These are phyloP conservation scores for Leptatherina wallacei DNA, from an alignment of 2,797 vertebrate genomes.

Conservation along the genomic window DNA sequence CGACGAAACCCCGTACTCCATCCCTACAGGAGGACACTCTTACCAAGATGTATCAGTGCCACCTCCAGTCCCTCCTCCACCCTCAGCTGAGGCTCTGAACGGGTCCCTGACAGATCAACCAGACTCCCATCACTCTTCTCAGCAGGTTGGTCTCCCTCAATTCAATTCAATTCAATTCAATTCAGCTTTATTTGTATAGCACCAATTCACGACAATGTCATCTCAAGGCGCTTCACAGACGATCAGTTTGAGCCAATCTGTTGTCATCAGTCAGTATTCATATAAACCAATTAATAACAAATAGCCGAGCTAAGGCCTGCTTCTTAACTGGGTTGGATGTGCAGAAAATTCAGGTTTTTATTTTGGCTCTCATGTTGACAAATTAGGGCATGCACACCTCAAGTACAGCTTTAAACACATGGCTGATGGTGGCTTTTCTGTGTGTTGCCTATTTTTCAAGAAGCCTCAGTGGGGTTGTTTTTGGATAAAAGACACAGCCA, in stretches of 20 bases:
- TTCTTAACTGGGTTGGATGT: neutral
- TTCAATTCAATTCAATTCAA: too few relatives aligned
- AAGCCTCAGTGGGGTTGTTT: neutral
- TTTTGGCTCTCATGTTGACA: neutral
- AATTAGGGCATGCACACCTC: neutral
- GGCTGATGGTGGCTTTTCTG: neutral
- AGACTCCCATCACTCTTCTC: constrained; percentile 84
- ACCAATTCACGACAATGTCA: too few relatives aligned
- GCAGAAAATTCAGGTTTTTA: neutral
- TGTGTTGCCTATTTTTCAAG: neutral
- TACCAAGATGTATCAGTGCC: constrained; percentile 90
- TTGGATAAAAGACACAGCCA: neutral
- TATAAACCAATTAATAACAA: too few relatives aligned
- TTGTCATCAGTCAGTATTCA: too few relatives aligned
- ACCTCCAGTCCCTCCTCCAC: constrained; percentile 90
- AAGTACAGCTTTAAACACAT: neutral
- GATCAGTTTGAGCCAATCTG: too few relatives aligned
- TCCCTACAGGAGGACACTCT: constrained; percentile 89
- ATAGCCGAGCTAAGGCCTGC: neutral
- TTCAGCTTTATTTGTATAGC: too few relatives aligned
- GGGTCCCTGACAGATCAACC: constrained; percentile 86
- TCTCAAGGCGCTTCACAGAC: too few relatives aligned
- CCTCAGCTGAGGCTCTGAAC: constrained; percentile 91
- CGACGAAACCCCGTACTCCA: constrained; percentile 94
- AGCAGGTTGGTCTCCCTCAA: constrained; percentile 82